phyloP scores from a whole-genome alignment of 2,113 vertebrate genomes.

The Fregetta grallaria region DNA sequence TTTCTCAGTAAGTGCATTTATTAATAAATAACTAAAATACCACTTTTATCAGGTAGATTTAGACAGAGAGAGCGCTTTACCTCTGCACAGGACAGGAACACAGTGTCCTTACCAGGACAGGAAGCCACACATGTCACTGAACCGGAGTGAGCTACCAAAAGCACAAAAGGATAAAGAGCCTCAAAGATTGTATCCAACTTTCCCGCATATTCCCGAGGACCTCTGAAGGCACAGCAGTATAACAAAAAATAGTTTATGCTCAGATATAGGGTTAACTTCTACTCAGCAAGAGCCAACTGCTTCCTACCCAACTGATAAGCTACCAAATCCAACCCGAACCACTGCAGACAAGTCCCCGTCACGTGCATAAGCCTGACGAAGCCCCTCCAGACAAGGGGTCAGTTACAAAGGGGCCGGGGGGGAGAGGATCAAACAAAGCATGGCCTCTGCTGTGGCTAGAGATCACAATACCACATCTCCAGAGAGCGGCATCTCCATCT shows the following conservation, averaged over 20 bases:
- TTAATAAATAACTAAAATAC: background rate
- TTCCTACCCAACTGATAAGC: background rate
- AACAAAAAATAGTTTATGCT: background rate
- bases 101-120: conserved; percentile 85
- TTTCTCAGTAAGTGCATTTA: background rate
- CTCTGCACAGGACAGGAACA: conserved; percentile 92
- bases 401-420: background rate
- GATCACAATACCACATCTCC: background rate
- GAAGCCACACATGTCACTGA: conserved; percentile 84
- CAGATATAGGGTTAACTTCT: background rate
- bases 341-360: background rate
- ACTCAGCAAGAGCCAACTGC: background rate
- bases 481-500: background rate
- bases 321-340: background rate
- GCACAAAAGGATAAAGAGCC: conserved; percentile 24
- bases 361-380: rapidly evolving
- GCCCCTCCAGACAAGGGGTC: background rate
- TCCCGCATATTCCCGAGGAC: background rate
- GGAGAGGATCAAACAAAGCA: background rate
- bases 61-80: conserved; percentile 68
- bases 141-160: conserved; percentile 82
- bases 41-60: background rate
- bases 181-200: background rate
- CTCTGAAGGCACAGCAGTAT: background rate
- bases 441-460: background rate